Percentiles rank a stretch among this genome's conserved stretches.
phyloP scores from a whole-genome alignment of 2,797 vertebrate genomes.

The Cephalopachus bancanus region DNA sequence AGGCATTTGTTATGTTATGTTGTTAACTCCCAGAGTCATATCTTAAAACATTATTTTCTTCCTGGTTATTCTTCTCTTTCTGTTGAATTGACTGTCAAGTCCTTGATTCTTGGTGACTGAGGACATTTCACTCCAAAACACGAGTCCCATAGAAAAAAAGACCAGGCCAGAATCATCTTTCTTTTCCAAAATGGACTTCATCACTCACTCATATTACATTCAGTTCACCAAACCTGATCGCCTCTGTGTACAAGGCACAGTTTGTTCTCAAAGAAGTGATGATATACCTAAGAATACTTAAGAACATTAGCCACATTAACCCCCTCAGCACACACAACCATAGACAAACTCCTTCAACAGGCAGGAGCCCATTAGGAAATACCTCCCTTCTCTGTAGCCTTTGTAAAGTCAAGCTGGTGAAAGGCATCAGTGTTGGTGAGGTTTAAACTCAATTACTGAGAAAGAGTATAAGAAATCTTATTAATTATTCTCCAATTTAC shows the following conservation, averaged over 20 bases:
- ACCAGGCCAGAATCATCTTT: neutral
- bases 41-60: constrained; percentile 28
- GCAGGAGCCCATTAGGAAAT: neutral
- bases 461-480: constrained; percentile 10
- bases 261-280: neutral
- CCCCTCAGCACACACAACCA: neutral
- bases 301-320: neutral
- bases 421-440: neutral
- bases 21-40: neutral
- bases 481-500: constrained; percentile 43
- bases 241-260: neutral
- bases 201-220: neutral
- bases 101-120: neutral
- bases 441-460: constrained; percentile 7
- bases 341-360: neutral
- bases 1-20: neutral
- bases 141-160: neutral
- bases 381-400: neutral
- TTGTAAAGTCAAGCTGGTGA: neutral
- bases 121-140: neutral
- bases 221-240: neutral
- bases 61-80: neutral
- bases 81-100: neutral
- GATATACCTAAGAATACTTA: neutral
- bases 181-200: constrained; percentile 5